These are phyloP conservation scores for Silurus glanis DNA, from an alignment of 2,113 vertebrate species.

Conservation along the genomic window DNA sequence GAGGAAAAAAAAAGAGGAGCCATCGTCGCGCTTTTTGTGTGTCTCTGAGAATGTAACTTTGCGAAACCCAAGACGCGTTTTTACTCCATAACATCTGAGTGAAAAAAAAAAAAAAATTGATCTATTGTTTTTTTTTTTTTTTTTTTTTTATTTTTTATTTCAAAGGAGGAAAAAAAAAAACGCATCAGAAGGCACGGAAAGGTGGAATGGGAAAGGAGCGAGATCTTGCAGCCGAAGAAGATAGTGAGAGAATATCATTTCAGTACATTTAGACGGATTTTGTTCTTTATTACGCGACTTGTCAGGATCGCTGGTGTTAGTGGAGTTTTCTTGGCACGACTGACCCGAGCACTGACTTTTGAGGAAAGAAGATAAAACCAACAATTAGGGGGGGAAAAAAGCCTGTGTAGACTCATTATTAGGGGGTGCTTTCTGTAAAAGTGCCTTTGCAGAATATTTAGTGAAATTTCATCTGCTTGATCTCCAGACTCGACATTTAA, in stretches of 20 bases:
- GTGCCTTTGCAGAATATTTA: conserved; percentile 7
- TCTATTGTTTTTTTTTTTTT: neutral
- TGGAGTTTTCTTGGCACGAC: neutral
- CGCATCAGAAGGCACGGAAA: conserved; percentile 22
- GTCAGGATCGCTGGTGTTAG: conserved; percentile 53
- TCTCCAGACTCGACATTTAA: neutral
- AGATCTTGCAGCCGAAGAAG: conserved; percentile 32
- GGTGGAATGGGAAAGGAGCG: conserved; percentile 69
- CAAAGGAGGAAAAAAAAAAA: conserved; percentile 6
- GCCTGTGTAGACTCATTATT: neutral
- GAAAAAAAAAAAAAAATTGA: neutral
- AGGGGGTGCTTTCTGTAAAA: neutral
- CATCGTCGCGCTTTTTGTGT: neutral
- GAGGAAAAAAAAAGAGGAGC: neutral
- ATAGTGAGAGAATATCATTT: conserved; percentile 23
- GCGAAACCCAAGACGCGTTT: neutral
- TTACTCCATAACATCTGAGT: too few species aligned
- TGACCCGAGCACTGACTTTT: neutral
- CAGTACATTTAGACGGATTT: conserved; percentile 1
- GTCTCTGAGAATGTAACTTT: conserved; percentile 9
- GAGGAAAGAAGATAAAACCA: neutral
- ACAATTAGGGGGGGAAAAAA: neutral
- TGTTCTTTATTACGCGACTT: conserved; percentile 15
- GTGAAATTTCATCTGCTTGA: neutral
- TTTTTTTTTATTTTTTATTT: neutral